Evolutionary conservation across 2,797 vertebrate species (phyloP).

Genomic region (Sebastes jordani): DNA sequence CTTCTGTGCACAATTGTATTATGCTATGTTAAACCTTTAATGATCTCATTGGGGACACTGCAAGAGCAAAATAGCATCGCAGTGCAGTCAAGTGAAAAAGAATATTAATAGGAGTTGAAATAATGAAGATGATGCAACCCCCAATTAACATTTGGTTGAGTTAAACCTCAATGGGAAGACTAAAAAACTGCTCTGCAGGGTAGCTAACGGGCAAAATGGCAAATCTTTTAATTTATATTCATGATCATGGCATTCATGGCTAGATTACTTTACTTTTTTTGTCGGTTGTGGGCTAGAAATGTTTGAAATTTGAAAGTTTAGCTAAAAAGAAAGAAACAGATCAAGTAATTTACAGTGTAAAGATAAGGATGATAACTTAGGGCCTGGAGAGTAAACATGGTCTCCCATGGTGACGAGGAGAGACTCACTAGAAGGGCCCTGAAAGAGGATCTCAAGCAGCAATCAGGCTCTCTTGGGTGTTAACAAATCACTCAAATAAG

Average conservation of each 20-base stretch:
- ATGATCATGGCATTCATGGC: neutral
- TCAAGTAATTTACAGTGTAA: neutral
- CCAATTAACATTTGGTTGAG: neutral
- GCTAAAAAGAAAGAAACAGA: neutral
- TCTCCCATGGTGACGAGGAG: neutral
- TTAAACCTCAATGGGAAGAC: neutral
- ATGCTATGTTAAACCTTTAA: neutral
- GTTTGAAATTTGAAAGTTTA: neutral
- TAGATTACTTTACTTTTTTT: neutral
- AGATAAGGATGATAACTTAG: neutral
- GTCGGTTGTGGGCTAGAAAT: neutral
- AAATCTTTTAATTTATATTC: neutral
- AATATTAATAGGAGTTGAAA: conserved; percentile 10
- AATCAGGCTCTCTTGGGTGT: conserved; percentile 16
- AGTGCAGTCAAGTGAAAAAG: neutral
- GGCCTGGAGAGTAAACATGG: neutral
- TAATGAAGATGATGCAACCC: neutral
- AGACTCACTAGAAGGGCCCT: neutral
- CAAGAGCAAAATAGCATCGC: neutral
- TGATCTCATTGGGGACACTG: neutral
- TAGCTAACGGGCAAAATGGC: neutral
- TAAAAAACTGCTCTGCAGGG: neutral
- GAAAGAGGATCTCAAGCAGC: conserved; percentile 7
- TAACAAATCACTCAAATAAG: conserved; percentile 24
- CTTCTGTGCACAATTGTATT: neutral